A percentile compares a stretch with the other conserved stretches of the same genome.
Evolutionary conservation across 2,797 vertebrate genomes (phyloP).

Genomic region (Sebastes matsubarae): DNA sequence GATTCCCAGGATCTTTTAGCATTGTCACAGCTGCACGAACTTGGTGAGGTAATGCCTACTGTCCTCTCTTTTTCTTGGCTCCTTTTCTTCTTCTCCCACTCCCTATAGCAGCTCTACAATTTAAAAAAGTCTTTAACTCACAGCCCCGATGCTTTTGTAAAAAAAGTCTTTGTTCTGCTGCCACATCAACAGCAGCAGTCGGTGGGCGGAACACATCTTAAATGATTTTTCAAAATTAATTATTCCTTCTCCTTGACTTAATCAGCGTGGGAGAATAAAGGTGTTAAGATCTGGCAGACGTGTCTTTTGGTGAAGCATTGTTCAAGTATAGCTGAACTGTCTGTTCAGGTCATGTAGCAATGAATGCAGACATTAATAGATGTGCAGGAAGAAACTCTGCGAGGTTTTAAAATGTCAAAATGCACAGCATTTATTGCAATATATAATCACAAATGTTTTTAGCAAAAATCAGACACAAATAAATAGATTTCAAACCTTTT

Average conservation of each 20-base stretch:
- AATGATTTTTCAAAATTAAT: constrained; percentile 68
- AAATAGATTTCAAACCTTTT: constrained; percentile 71
- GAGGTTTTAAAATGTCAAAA: constrained; percentile 66
- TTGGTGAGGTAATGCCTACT: constrained; percentile 15
- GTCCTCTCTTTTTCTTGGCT: constrained; percentile 28
- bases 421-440: constrained; percentile 80
- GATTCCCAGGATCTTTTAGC: not conserved
- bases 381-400: not conserved
- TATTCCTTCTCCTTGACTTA: constrained; percentile 51
- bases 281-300: constrained; percentile 28
- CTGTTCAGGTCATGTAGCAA: not conserved
- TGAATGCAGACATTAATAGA: not conserved
- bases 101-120: constrained; percentile 70
- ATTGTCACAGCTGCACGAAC: constrained; percentile 24
- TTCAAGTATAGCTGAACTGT: not conserved
- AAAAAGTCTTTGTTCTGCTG: constrained; percentile 70
- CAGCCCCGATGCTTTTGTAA: constrained; percentile 60
- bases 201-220: constrained; percentile 68
- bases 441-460: constrained; percentile 72
- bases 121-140: constrained; percentile 64
- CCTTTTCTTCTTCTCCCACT: constrained; percentile 52
- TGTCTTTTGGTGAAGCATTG: constrained; percentile 20
- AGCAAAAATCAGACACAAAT: constrained; percentile 77
- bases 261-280: constrained; percentile 56
- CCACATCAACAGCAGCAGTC: constrained; percentile 57